Evolutionary conservation across 2,888 invertebrate genomes (phyloP), one percentile per base, ranked within the genome.

Genomic region (Heliconius sara): DNA sequence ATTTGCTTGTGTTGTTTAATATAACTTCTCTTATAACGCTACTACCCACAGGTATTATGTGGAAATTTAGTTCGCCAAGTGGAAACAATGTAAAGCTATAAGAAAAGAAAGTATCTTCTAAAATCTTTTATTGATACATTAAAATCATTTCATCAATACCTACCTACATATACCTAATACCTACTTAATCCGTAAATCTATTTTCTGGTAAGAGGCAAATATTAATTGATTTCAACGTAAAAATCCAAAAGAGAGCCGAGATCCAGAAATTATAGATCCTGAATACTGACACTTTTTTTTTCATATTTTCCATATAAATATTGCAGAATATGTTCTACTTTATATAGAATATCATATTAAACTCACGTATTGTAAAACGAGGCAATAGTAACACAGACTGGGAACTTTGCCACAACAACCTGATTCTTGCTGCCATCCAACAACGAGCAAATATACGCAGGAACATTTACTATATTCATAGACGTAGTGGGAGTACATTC

Each of bases 1-100:
- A 96, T 87, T 95, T 95, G 81, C 97, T 97, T 1, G 90, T 95
- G 86, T 97, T 97, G 83, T 95, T 96, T 39, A 97, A 87, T 78
- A 95, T 94, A 0, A 97, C 92, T 34, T 95, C 95, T 86, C 95
- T 93, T n/a, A 88, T 89, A 79, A 96, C 95, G 39, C 91, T 91
- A 12, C 93, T 94, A 13, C 94, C 95, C 10, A 96, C 91, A 22
- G 95, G 88, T 84, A 96, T 93, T 13, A 96, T 92, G 71, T 96
- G 96, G 85, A 97, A 96, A 87, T 96, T 95, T 57, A 97, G 86
- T 84, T 96, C 95, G 0, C 95, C 95, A 81, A 93, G 87, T 1
- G 97, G 97, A 84, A 96, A 95, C 25, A 97, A 83, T 6, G 95
- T 95, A 85, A 96, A 96, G 75, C 96, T 97, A 65, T 70, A 16